Evolutionary conservation across 1,140 invertebrate genomes (phyloP).

Genomic region (Drosophila funebris): DNA sequence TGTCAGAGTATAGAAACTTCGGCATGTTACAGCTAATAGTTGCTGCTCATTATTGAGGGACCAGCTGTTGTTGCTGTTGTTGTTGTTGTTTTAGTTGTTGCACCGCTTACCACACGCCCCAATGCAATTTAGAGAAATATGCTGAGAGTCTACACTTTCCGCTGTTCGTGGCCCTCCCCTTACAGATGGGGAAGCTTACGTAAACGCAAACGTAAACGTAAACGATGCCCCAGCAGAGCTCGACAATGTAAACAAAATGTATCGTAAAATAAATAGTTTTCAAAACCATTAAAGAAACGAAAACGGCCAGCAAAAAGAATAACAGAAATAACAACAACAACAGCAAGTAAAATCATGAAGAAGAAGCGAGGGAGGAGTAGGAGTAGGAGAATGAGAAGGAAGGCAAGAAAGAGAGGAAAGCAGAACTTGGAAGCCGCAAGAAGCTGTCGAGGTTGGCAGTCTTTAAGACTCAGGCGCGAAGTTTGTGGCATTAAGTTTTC

Average conservation of each 20-base stretch:
- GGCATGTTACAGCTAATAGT: not conserved
- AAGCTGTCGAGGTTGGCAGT: conserved; percentile 10
- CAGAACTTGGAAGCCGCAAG: conserved; percentile 16
- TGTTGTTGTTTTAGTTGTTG: conserved; percentile 21
- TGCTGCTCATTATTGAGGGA: conserved; percentile 8
- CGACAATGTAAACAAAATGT: conserved; percentile 64
- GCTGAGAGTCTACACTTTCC: conserved; percentile 40
- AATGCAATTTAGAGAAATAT: conserved; percentile 68
- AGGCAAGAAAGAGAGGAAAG: not conserved
- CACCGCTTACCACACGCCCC: conserved; percentile 38
- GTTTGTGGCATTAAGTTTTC: conserved; percentile 57
- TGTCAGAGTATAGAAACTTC: conserved; percentile 10
- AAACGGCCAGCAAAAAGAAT: conserved; percentile 23
- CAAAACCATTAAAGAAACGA: conserved; percentile 46
- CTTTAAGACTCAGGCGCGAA: conserved; percentile 42
- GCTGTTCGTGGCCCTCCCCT: not conserved
- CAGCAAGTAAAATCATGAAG: not conserved
- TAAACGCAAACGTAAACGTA: conserved; percentile 41
- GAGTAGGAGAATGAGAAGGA: not conserved
- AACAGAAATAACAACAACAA: not conserved
- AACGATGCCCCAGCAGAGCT: conserved; percentile 31
- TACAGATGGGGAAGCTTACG: not conserved
- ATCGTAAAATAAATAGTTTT: conserved; percentile 78
- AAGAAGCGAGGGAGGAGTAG: not conserved
- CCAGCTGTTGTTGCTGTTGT: conserved; percentile 12